Percentiles rank a stretch among this genome's conserved stretches.
Conservation (phyloP, 2,797 vertebrate genomes). For the Cuniculus paca region DNA sequence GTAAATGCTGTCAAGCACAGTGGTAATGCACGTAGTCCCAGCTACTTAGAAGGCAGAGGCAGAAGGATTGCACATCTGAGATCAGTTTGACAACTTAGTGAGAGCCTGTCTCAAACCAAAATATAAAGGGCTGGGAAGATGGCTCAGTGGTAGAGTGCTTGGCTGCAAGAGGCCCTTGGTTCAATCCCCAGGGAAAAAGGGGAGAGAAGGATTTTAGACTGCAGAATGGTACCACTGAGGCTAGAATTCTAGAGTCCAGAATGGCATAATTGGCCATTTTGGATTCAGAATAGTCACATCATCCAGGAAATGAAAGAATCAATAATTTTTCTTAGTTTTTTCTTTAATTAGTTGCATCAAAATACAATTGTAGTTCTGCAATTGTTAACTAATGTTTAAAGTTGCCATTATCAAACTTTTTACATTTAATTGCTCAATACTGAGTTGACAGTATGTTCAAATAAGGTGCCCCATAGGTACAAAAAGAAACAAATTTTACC, state of each 20-base stretch:
- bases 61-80: not conserved
- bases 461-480: not conserved
- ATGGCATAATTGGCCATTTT: not conserved
- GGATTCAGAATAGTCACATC: not conserved
- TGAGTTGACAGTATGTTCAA: not conserved
- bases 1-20: not conserved
- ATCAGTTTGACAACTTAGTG: not conserved
- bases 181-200: not conserved
- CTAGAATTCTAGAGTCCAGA: not conserved
- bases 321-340: not conserved
- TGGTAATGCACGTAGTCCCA: not conserved
- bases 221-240: not conserved
- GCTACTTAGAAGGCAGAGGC: not conserved
- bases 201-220: not conserved
- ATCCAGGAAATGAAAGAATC: not conserved
- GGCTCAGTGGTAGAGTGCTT: not conserved
- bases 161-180: not conserved
- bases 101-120: not conserved
- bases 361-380: not conserved
- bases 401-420: not conserved
- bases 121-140: not conserved
- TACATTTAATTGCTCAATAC: not conserved
- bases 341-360: not conserved
- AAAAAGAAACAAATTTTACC: slow-evolving; percentile 37
- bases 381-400: slow-evolving; percentile 44